Base-by-base conservation (phyloP, 2,888 invertebrate species). In the Pharmacophagus antenor region DNA sequence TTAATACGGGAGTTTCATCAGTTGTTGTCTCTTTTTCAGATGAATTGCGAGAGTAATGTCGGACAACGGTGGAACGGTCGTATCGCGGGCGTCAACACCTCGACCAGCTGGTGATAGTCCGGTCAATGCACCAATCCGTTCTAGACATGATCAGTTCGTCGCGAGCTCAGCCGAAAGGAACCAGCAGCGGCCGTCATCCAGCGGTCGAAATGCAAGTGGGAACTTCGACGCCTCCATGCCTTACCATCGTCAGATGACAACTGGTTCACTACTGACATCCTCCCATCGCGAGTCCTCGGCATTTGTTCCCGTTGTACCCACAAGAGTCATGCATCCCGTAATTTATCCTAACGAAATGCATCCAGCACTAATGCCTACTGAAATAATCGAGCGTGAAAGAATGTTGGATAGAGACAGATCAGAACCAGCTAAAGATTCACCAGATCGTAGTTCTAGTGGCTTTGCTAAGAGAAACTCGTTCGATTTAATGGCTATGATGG, bases 401-500 rank as follows among this genome's bases (percentile, higher is more conserved):
- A 85, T 90, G 76, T 67, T 91, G 66, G 91, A 91, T 21, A 80
- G 89, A 68, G 89, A 91, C 50, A 76, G 89, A 72, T 71, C 82
- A 21, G 92, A 92, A 61, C 80, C 87, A 12, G 79, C 83, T 2
- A 91, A 92, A 76, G 88, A 92, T 15, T 88, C 91, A 12, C 85
- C 91, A 1, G 91, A 91, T 62, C 87, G 92, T 70, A 76, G 80
- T 2, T 65, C 85, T 12, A 84, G 81, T 5, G 88, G 74, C 63
- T 90, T 85, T 58, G 74, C 81, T 17, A 91, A 91, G 65, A 80
- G 91, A 65, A 91, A 88, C 65, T 92, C 95, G 1, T 96, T 95
- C 73, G 96, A 96, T 77, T 93, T 96, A 68, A 95, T 96, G 93
- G 96, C 96, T 42, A 96, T 96, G 94, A 96, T 96, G 96, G 96